These are phyloP conservation scores for Tamias sibiricus DNA, from an alignment of 2,113 vertebrate genomes.

Conservation along the genomic window DNA sequence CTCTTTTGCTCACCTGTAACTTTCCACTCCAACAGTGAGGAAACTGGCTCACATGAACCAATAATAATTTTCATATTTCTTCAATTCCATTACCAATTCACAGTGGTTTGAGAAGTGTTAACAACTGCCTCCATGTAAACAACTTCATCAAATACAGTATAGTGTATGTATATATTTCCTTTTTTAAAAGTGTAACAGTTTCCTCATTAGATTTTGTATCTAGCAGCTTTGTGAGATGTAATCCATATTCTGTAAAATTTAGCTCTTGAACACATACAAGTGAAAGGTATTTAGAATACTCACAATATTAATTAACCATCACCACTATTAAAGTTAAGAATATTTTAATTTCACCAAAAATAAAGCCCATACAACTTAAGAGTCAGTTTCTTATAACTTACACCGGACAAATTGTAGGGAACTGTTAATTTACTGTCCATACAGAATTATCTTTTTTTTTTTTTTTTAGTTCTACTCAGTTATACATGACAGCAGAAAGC, in stretches of 20 bases:
- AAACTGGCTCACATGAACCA: neutral
- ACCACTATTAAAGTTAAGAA: neutral
- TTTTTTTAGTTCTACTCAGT: no score
- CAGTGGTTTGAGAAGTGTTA: neutral
- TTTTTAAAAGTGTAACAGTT: neutral
- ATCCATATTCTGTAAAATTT: neutral
- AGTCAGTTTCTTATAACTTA: neutral
- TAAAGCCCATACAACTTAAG: neutral
- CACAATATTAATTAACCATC: neutral
- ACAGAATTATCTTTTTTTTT: no score
- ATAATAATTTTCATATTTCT: neutral
- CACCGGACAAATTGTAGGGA: neutral
- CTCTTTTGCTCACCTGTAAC: neutral
- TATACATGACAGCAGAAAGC: no score
- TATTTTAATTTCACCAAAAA: neutral
- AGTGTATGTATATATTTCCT: neutral
- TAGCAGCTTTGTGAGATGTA: neutral
- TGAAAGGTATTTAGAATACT: neutral
- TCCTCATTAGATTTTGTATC: neutral
- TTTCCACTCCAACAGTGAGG: no score
- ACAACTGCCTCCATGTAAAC: neutral
- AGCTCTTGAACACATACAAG: neutral
- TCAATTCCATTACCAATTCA: neutral
- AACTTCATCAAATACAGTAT: no score
- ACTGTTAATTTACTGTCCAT: neutral